phyloP scores from a whole-genome alignment of 2,113 vertebrate genomes.

The Cepphus grylle region DNA sequence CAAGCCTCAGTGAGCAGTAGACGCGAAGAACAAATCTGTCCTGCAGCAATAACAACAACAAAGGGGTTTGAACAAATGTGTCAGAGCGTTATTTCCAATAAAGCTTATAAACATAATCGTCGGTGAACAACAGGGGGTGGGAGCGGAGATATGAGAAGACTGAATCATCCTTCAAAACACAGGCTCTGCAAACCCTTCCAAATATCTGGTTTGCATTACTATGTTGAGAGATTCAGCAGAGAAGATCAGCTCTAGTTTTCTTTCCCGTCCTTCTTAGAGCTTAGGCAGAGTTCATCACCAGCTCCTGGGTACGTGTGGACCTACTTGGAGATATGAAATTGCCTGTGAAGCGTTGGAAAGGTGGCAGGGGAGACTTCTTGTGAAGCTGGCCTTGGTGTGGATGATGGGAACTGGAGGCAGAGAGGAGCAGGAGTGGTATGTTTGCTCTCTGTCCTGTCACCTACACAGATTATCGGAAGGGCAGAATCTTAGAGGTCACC shows the following conservation, averaged over 20 bases:
- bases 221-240: neutral
- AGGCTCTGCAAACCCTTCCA: neutral
- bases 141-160: neutral
- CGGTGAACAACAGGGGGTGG: neutral
- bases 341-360: neutral
- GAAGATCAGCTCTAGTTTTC: neutral
- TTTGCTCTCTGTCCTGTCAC: neutral
- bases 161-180: neutral
- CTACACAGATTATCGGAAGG: neutral
- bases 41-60: neutral
- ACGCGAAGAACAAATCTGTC: neutral
- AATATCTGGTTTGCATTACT: neutral
- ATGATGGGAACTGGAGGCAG: neutral
- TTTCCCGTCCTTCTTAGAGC: neutral
- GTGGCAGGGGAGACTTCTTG: neutral
- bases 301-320: neutral
- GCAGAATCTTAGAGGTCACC: neutral
- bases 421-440: neutral
- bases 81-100: neutral
- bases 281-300: neutral
- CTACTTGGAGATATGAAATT: neutral
- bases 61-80: neutral
- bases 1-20: neutral
- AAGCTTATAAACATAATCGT: neutral
- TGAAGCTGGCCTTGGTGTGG: neutral